Conservation (phyloP, 2,113 vertebrate species). For the Lipophrys pholis region DNA sequence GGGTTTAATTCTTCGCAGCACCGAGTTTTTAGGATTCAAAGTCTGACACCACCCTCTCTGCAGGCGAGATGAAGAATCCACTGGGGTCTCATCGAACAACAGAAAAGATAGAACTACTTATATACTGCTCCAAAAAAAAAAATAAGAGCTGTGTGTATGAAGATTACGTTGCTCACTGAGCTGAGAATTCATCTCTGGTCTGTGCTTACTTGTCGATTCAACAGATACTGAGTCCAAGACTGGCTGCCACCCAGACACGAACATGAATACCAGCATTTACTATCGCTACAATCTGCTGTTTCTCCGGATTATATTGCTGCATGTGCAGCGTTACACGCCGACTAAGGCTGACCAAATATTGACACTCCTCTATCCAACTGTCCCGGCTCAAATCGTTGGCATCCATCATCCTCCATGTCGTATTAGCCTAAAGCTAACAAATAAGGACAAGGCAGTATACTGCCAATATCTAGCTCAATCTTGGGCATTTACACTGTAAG, state of each 20-base stretch:
- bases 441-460: conserved; percentile 41
- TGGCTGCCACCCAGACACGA: conserved; percentile 33
- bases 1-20: neutral
- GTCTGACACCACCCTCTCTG: neutral
- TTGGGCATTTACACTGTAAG: conserved; percentile 62
- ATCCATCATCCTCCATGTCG: conserved; percentile 47
- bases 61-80: conserved; percentile 5
- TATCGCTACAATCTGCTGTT: conserved; percentile 32
- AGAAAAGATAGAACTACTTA: conserved; percentile 9
- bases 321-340: conserved; percentile 25
- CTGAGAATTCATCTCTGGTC: conserved; percentile 13
- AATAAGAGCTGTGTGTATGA: conserved; percentile 16
- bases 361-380: conserved; percentile 45
- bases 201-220: conserved; percentile 31
- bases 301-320: conserved; percentile 48
- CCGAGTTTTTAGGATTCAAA: conserved; percentile 15
- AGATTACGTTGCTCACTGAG: conserved; percentile 31
- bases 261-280: conserved; percentile 40
- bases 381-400: conserved; percentile 42
- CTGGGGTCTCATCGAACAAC: conserved; percentile 1
- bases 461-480: conserved; percentile 62
- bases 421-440: conserved; percentile 57
- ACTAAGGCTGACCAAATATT: conserved; percentile 61
- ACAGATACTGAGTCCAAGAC: conserved; percentile 33
- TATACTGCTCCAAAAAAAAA: conserved; percentile 24